Evolutionary conservation across 2,797 vertebrate genomes (phyloP).

Genomic region (Picus viridis): DNA sequence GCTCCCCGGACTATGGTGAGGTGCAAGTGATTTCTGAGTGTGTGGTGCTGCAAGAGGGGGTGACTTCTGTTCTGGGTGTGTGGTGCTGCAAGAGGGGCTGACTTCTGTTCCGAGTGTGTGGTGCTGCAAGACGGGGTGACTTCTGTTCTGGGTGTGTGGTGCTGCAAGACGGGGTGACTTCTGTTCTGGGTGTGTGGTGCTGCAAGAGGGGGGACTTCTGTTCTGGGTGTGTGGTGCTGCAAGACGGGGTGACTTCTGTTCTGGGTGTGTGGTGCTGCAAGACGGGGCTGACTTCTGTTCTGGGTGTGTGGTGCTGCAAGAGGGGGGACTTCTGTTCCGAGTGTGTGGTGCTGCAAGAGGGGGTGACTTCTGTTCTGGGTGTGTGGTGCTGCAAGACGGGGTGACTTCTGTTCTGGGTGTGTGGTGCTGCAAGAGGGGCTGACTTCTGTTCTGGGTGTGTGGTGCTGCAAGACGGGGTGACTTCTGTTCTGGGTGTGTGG

Average conservation of each 20-base stretch:
- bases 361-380: no score
- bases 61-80: neutral
- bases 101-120: neutral
- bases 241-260: no score
- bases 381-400: neutral
- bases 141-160: neutral
- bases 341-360: neutral
- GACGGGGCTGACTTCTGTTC: no score
- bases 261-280: neutral
- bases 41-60: neutral
- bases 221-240: neutral
- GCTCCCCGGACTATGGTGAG: neutral
- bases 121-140: neutral
- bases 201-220: no score
- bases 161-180: no score
- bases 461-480: neutral
- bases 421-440: neutral
- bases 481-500: rapidly evolving
- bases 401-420: no score
- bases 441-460: rapidly evolving
- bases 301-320: neutral
- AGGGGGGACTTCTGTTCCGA: no score
- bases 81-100: neutral
- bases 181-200: rapidly evolving
- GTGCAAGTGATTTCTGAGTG: rapidly evolving